Evolutionary conservation across 37 sponge, comb jelly and placozoan species (phyloP).

Genomic region (Aphrocallistes beatrix): DNA sequence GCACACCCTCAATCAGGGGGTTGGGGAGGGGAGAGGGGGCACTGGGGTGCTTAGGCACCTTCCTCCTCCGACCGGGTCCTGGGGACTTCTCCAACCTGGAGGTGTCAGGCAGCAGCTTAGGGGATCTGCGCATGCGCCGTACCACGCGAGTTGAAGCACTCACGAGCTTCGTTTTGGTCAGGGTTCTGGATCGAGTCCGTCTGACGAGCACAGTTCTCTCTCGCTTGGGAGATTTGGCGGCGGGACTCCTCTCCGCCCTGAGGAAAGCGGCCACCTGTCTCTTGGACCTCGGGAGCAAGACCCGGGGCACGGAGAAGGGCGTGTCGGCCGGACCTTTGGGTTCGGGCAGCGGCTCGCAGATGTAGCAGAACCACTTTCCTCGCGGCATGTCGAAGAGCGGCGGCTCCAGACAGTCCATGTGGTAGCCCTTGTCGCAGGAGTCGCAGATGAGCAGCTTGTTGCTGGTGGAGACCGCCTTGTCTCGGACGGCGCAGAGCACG

Average conservation of each 20-base stretch:
- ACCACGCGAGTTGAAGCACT: no score
- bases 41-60: background rate
- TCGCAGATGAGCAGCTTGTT: slow-evolving; percentile 87
- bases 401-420: slow-evolving; percentile 96
- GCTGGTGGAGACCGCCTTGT: slow-evolving; percentile 61
- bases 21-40: background rate
- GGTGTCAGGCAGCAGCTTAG: background rate
- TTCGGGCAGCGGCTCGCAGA: slow-evolving; percentile 55
- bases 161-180: background rate
- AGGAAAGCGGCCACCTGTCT: background rate
- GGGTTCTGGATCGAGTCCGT: background rate
- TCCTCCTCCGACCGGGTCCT: background rate
- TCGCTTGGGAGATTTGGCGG: background rate
- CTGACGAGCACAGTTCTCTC: background rate
- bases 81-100: background rate
- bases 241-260: background rate
- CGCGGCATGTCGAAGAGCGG: slow-evolving; percentile 69
- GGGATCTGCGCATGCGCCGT: no score
- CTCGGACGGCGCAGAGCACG: slow-evolving; percentile 36
- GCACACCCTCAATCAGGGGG: background rate
- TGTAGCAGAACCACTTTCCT: slow-evolving; percentile 77
- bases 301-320: background rate
- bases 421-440: slow-evolving; percentile 98
- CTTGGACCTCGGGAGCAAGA: background rate
- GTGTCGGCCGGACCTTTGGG: slow-evolving; percentile 28